Percentiles rank a stretch among this genome's conserved stretches.
Conservation (phyloP, 2,797 vertebrate genomes). For the Oreonectes daqikongensis region DNA sequence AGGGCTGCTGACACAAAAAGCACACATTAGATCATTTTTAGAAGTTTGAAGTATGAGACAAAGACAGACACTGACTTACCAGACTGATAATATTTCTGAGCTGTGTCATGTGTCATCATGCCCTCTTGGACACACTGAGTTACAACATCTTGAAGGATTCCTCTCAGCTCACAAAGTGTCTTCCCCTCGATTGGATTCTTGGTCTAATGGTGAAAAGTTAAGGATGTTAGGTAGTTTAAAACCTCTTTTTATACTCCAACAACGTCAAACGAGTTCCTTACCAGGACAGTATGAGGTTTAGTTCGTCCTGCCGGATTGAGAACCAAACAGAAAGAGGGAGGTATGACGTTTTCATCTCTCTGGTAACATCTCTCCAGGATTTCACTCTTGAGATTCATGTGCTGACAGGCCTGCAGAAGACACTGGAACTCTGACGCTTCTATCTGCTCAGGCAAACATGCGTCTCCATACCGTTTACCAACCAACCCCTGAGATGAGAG, state of each 20-base stretch:
- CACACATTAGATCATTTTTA: conserved; percentile 13
- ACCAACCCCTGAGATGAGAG: conserved; percentile 74
- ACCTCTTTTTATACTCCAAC: neutral
- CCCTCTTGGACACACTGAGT: conserved; percentile 66
- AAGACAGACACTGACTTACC: conserved; percentile 62
- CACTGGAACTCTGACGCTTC: conserved; percentile 76
- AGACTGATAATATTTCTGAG: conserved; percentile 71
- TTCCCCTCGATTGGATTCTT: neutral
- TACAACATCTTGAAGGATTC: conserved; percentile 64
- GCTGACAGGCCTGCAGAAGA: conserved; percentile 72
- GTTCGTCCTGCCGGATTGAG: neutral
- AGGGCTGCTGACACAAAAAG: conserved; percentile 64
- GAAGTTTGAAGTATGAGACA: neutral
- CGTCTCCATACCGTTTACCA: conserved; percentile 74
- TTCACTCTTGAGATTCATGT: conserved; percentile 64
- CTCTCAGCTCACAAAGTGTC: conserved; percentile 60
- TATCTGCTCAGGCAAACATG: conserved; percentile 71
- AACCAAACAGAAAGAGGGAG: conserved; percentile 69
- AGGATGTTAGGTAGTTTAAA: neutral
- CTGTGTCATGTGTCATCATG: conserved; percentile 66
- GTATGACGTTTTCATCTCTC: conserved; percentile 78
- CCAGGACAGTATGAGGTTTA: conserved; percentile 18
- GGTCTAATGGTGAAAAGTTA: conserved; percentile 14
- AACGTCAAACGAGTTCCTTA: neutral
- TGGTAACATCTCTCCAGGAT: conserved; percentile 72